Conservation (phyloP, 2,888 invertebrate genomes). For the Plusia festucae region DNA sequence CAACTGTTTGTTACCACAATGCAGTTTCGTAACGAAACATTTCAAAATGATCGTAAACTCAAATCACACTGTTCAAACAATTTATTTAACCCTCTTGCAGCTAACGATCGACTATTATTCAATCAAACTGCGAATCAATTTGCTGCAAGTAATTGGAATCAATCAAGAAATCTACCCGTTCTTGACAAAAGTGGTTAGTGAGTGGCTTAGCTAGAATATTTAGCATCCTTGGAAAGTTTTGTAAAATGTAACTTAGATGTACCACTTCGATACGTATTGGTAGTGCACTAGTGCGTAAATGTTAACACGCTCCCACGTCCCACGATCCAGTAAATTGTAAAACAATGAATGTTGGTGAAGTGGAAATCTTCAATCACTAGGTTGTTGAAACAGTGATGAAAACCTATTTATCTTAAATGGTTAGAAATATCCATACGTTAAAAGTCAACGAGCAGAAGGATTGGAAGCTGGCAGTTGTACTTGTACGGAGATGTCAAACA, state of each 20-base stretch:
- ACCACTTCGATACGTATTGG: constrained; percentile 20
- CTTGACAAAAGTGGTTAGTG: constrained; percentile 34
- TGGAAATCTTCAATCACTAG: neutral
- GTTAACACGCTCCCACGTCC: constrained; percentile 38
- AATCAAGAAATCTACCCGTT: constrained; percentile 44
- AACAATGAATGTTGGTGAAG: constrained; percentile 7
- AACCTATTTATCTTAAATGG: neutral
- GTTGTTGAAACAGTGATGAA: too few species aligned
- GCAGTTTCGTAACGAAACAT: constrained; percentile 44
- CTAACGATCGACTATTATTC: constrained; percentile 57
- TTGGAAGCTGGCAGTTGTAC: neutral
- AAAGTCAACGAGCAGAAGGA: neutral
- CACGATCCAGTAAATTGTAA: neutral
- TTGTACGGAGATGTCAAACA: too few species aligned
- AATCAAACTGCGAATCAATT: constrained; percentile 66
- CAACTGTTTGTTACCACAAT: neutral
- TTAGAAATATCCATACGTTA: neutral
- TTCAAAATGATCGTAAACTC: constrained; percentile 41
- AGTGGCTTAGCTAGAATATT: constrained; percentile 8
- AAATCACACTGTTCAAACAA: constrained; percentile 36
- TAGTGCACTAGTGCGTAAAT: constrained; percentile 33
- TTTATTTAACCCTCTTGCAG: constrained; percentile 43
- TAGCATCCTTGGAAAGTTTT: constrained; percentile 39
- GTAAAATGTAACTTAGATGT: constrained; percentile 20
- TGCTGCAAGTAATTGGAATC: constrained; percentile 59